Base-by-base conservation (phyloP, 2,113 vertebrate genomes). In the Ochotona curzoniae region DNA sequence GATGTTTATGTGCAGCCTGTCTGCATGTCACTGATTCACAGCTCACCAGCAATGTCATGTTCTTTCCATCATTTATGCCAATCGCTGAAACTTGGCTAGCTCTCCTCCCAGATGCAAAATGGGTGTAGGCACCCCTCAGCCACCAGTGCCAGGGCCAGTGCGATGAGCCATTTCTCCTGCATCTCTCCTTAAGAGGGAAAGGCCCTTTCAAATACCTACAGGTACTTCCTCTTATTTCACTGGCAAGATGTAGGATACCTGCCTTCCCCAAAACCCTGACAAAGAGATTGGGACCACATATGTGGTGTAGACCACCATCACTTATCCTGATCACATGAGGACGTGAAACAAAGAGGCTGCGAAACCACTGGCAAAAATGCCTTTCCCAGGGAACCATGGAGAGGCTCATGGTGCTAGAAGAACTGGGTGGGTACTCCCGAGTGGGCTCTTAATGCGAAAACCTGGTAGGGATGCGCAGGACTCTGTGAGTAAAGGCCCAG, bases 381-480 rank as follows among this genome's bases (percentile, higher is more conserved):
- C 26, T 51, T 54, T n/a, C 49, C 7, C 28, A 90, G 30, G 30
- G 35, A 67, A 38, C 30, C 12, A 2, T 70, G 21, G 64, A 78
- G 67, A 28, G 54, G 1, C 30, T 6, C 57, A 1, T 18, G 12
- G 11, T 54, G 35, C 38, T 71, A 44, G 35, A 69, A 91, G 73
- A 18, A 35, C 3, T 51, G 9, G 15, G 26, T 47, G 73, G 44
- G 3, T 44, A 30, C 17, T 30, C 66, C 49, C 28, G 8, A 83
- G 44, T 3, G 74, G n/a, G 28, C 67, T 70, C 47, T 30, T 51
- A 11, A 25, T 44, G 61, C 26, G 38, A n/a, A 84, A 71, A 47
- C n/a, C 12, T 4, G 0, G 20, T 21, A 30, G 23, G 38, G 49
- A 7, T 13, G 30, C 20, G 28, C 11, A 0, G 23, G 30, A 7